Evolutionary conservation across 2,888 invertebrate species (phyloP).

Genomic region (Reticulitermes lucifugus): DNA sequence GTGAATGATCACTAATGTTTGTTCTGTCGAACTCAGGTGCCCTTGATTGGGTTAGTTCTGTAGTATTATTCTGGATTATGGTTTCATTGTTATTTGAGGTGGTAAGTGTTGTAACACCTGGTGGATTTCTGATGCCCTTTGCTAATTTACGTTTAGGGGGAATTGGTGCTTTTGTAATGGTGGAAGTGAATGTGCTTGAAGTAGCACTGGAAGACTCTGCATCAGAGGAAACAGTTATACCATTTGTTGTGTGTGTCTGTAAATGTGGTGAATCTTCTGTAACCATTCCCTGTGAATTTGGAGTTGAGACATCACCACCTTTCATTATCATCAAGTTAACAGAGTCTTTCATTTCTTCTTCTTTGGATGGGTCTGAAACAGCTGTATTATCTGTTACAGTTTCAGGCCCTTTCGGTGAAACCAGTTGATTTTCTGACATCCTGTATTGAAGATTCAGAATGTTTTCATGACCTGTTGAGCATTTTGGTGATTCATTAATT

Average conservation of each 20-base stretch:
- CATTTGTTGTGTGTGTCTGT: background rate
- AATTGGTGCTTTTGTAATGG: background rate
- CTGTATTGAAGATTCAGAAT: conserved; percentile 10
- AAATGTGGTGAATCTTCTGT: background rate
- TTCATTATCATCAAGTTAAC: background rate
- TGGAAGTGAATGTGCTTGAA: background rate
- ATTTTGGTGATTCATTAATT: conserved; percentile 28
- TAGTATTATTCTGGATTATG: background rate
- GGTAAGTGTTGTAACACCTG: background rate
- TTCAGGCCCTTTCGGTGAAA: background rate
- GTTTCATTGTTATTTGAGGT: background rate
- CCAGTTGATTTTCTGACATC: background rate
- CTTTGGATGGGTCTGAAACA: background rate
- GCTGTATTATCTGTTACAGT: background rate
- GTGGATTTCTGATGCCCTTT: conserved; percentile 1
- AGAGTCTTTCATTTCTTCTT: background rate
- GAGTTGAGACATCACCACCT: too few relatives aligned
- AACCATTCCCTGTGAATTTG: background rate
- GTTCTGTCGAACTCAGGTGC: background rate
- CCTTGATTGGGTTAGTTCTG: background rate
- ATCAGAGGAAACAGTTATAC: background rate
- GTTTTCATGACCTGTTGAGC: conserved; percentile 13
- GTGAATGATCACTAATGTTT: background rate
- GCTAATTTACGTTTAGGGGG: conserved; percentile 22
- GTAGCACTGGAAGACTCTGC: background rate